Base-by-base conservation (phyloP, 2,113 vertebrate species). In the Coryphaenoides rupestris region DNA sequence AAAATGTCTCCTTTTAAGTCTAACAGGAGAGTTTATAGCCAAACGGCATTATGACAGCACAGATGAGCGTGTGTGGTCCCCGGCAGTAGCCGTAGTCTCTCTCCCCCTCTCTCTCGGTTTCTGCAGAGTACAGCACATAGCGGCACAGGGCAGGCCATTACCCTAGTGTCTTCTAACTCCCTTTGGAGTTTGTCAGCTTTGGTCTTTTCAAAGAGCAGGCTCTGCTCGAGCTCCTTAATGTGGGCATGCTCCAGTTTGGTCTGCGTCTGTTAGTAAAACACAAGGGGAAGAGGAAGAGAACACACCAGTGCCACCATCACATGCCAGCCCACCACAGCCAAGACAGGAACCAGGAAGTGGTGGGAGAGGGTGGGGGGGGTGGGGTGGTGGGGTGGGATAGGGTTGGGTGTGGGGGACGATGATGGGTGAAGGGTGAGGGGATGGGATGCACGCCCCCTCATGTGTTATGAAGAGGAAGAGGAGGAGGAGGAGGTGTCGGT, bases 101-200 rank as follows among this genome's bases (percentile, higher is more conserved):
- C 15, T 70, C 23, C 16, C 26, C 40, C 72, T 53, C 68, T 65
- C 75, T 70, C 61, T 53, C 61, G 62, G 60, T 73, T 15, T 73
- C 65, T 76, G 63, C 2, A 52, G 33, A 81, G 69, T 5, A 77
- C 66, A 82, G 75, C 66, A 73, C 89, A 74, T 76, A 63, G 90
- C 91, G 93, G 80, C 33, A 12, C 33, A 94, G 90, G 78, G 83
- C 92, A 93, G 92, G 90, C 91, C 95, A 95, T 98, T 99, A 99
- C 97, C 97, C 96, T 98, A 95, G 95, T 96, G 95, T 99, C 97
- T 96, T 99, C 97, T 98, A 99, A 98, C 94, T 99, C 96, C 82
- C 97, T 97, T 95, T 99, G 97, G 87, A 99, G 97, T 95, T 98
- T 99, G 88, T 98, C 97, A 96, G 97, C 97, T 98, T 98, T 99